Evolutionary conservation across 2,797 vertebrate species (phyloP), one percentile per base, ranked within the genome.

Genomic region (Mallotus villosus): DNA sequence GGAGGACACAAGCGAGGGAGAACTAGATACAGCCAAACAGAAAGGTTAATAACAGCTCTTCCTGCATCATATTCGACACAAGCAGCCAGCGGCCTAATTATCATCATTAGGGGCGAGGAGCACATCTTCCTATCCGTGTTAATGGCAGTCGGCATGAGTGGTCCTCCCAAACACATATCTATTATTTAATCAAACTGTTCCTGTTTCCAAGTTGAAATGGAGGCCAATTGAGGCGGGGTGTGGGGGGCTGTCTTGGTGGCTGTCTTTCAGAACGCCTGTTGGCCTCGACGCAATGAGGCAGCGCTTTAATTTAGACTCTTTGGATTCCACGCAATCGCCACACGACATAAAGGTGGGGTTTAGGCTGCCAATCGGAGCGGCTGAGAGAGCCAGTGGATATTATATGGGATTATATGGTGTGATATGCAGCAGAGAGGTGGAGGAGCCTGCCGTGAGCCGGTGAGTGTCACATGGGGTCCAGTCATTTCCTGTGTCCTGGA

Each of bases 181-280:
- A 97, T 97, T 98, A 98, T 97, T 98, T 95, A 96, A 97, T 97
- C 97, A 98, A 96, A 96, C 94, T 93, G 86, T 92, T 95, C 93
- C 93, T 94, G 92, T 94, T 95, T 84, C 83, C 78, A 82, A 71
- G 62, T 34, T 34, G 61, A 17, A 75, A 59, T 74, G 53, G 68
- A 70, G 93, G 91, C 92, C 92, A 90, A 91, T 88, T 91, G 90
- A 85, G 7, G 24, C 82, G 88, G 89, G 32, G 32, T 6, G 91
- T 89, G 93, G 89, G 89, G 90, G 91, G 88, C 93, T 94, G 95
- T 94, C 94, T 94, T 90, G 88, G 86, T 81, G 87, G 87, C 88
- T 90, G 91, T 83, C 22, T 57, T 85, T 82, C 87, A 84, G 81
- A 77, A 70, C 75, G 79, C 83, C 72, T 74, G 69, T 64, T 88